These are phyloP conservation scores for Burhinus oedicnemus DNA, from an alignment of 2,113 vertebrate genomes.

Conservation along the genomic window DNA sequence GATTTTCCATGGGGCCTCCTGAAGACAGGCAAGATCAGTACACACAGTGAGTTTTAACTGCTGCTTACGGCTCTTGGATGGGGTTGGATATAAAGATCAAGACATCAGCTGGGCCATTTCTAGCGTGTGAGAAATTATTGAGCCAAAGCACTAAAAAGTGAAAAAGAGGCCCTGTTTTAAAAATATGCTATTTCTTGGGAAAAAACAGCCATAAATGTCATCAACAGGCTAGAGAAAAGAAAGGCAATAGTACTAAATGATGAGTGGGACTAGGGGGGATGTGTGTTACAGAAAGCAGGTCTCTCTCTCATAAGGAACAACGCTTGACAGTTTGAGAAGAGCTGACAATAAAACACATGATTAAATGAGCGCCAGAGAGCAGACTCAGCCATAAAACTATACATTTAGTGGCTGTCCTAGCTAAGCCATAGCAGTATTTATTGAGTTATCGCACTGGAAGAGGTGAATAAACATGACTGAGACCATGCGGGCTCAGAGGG, in stretches of 20 bases:
- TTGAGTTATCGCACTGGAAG: slow-evolving; percentile 29
- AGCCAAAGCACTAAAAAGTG: slow-evolving; percentile 7
- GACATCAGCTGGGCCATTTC: slow-evolving; percentile 13
- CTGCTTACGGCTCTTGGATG: background rate
- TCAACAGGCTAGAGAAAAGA: background rate
- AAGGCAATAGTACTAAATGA: slow-evolving; percentile 30
- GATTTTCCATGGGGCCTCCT: background rate
- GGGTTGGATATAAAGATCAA: background rate
- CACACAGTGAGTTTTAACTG: background rate
- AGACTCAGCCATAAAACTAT: slow-evolving; percentile 39
- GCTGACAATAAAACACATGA: slow-evolving; percentile 61
- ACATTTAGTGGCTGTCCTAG: slow-evolving; percentile 47
- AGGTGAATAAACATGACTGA: slow-evolving; percentile 13
- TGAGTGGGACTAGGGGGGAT: background rate
- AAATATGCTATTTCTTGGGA: background rate
- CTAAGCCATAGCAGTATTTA: slow-evolving; percentile 27
- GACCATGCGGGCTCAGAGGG: background rate
- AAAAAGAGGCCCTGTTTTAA: background rate
- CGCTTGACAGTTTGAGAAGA: slow-evolving; percentile 59
- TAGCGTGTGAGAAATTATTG: background rate
- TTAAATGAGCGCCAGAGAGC: slow-evolving; percentile 42
- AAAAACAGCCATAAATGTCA: slow-evolving; percentile 44
- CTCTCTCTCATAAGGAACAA: slow-evolving; percentile 15
- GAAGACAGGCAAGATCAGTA: background rate
- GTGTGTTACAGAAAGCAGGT: slow-evolving; percentile 41